phyloP scores from a whole-genome alignment of 2,113 vertebrate species.

The Dasyprocta punctata region DNA sequence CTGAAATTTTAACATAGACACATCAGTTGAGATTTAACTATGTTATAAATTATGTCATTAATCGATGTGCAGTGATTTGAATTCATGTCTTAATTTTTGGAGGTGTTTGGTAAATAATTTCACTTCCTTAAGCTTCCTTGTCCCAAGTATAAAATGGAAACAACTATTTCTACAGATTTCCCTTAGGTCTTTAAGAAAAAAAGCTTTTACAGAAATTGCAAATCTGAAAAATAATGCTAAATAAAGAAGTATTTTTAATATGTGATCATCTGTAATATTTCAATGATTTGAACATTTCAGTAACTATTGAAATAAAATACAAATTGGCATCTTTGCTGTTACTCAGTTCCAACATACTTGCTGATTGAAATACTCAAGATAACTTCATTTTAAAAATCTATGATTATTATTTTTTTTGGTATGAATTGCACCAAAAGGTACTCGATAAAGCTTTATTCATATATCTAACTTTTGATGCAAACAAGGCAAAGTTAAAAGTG shows the following conservation, averaged over 20 bases:
- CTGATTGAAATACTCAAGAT: neutral
- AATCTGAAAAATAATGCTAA: conserved; percentile 45
- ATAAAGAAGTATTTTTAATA: conserved; percentile 33
- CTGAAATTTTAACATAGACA: neutral
- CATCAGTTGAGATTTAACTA: neutral
- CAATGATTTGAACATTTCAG: neutral
- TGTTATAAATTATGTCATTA: neutral
- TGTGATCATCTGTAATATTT: neutral
- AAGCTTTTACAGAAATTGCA: neutral
- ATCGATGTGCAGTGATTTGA: neutral
- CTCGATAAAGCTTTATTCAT: neutral
- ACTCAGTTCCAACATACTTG: neutral
- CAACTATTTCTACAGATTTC: neutral
- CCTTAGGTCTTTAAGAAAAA: neutral
- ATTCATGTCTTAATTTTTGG: neutral
- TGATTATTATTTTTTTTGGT: neutral
- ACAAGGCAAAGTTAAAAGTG: conserved; percentile 43
- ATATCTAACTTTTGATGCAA: conserved; percentile 21
- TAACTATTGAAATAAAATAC: neutral
- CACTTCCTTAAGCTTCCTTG: neutral
- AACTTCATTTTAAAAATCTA: conserved; percentile 29
- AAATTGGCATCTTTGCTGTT: neutral
- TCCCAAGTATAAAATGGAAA: neutral
- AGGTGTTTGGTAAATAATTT: neutral
- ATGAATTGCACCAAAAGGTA: neutral